Evolutionary conservation across 2,113 vertebrate species (phyloP), one percentile per base, ranked within the genome.

Genomic region (Antennarius striatus): DNA sequence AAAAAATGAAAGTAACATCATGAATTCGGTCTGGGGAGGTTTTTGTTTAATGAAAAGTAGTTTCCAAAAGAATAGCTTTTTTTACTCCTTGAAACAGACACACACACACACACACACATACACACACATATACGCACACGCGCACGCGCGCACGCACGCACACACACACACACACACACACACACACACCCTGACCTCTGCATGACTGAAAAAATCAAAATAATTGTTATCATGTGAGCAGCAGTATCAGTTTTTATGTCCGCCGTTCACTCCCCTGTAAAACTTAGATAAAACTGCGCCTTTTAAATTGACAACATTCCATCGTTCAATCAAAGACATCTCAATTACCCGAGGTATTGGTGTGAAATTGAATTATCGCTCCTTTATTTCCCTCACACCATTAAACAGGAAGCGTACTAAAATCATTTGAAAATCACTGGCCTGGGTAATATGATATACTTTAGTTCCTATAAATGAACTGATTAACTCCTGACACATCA

Each of bases 381-480:
- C 59, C 43, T 78, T 82, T 84, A 88, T 86, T 88, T 71, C 71
- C 88, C 49, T 80, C 88, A 75, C 78, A 48, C 75, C 90, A 92
- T 92, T 92, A 86, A 90, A 85, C 90, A 81, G 64, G 71, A 71
- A 81, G 75, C 84, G 42, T 15, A 68, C 73, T 81, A 62, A 82
- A 86, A 89, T 89, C 81, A 80, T 87, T 78, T 87, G 84, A 85
- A 90, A 86, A 74, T 75, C 88, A 86, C 78, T 89, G 86, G 84
- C 49, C 71, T 77, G 89, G 63, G 11, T 83, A 88, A 91, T 85
- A 85, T 80, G 86, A 85, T 84, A 88, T 63, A 22, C 22, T 22
- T 22, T 1, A 70, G 57, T 49, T 46, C 71, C 61, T 85, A 73
- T 73, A 82, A 83, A 84, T 68, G 69, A 75, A 75, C 71, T 83